These are phyloP conservation scores for Arctopsyche grandis DNA, from an alignment of 1,140 invertebrate genomes.

Conservation along the genomic window DNA sequence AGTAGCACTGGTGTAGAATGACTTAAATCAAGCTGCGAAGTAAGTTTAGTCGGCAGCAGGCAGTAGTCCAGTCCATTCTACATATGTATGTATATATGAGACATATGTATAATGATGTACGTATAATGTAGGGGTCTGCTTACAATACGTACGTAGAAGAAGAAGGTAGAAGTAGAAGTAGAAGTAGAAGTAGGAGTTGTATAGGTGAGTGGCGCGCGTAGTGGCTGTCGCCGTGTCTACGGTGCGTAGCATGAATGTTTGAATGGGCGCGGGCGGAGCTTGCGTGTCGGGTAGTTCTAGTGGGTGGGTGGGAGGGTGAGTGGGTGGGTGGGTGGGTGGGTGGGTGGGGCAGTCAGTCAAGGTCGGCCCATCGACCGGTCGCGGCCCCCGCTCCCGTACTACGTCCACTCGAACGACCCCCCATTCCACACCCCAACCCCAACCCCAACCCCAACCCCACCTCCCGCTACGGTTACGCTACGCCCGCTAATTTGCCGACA, in stretches of 20 bases:
- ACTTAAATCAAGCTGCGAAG: too few relatives aligned
- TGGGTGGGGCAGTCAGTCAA: slow-evolving; percentile 44
- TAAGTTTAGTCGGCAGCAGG: too few relatives aligned
- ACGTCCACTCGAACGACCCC: background rate
- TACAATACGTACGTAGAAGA: too few relatives aligned
- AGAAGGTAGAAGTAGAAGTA: too few relatives aligned
- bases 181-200: too few relatives aligned
- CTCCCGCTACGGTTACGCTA: background rate
- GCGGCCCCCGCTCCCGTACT: background rate
- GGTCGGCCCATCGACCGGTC: slow-evolving; percentile 47
- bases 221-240: background rate
- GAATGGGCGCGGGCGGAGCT: slow-evolving; percentile 30
- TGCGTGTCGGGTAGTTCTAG: background rate
- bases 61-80: too few relatives aligned
- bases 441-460: background rate
- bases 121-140: too few relatives aligned
- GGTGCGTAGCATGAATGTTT: slow-evolving; percentile 35
- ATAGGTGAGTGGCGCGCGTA: background rate
- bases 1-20: too few relatives aligned
- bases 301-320: background rate
- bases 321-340: background rate
- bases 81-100: too few relatives aligned
- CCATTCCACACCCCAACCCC: background rate
- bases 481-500: background rate
- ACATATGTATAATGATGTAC: too few relatives aligned